Base-by-base conservation (phyloP, 2,888 invertebrate genomes). In the Mythimna lalbum region DNA sequence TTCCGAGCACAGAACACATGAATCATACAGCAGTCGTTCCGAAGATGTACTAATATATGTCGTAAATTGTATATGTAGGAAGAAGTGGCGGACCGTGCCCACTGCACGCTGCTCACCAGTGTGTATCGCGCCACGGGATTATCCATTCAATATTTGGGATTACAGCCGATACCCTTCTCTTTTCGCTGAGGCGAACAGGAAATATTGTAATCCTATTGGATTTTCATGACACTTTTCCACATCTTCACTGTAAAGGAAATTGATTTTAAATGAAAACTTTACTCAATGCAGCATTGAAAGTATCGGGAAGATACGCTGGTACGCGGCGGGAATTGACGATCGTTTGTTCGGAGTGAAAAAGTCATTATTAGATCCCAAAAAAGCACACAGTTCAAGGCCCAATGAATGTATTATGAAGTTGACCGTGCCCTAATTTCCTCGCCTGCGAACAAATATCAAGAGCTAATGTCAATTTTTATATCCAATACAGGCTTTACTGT, bases 191-290 rank as follows among this genome's bases (percentile, higher is more conserved):
- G 36, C 47, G 1, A 12, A 56, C 17, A 61, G 43, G 55, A 63
- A 73, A 78, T 72, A 75, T 71, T 78, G 78, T 78, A 75, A 75
- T 75, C 53, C 74, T 78, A 63, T 78, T 78, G 49, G 62, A 78
- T 75, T 78, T 63, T 60, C 49, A 59, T 78, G 78, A 53, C 63
- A 63, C 49, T 63, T 59, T 78, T 55, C 52, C 52, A 49, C 59
- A 43, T 72, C 49, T 78, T 49, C 21, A 39, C 39, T 59, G 27
- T 57, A 50, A 52, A 55, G 39, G 53, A 71, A 71, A 78, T 71
- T 39, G 72, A 74, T 74, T 74, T 71, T 57, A 47, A 74, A 78
- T 78, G 71, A 56, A 73, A 56, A 70, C n/a, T 69, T 73, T 56
- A 59, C 23, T 71, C 43, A 53, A 49, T 39, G 23, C 71, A 39